Evolutionary conservation across 2,888 invertebrate genomes (phyloP).

Genomic region (Tromatobia lineatoria): DNA sequence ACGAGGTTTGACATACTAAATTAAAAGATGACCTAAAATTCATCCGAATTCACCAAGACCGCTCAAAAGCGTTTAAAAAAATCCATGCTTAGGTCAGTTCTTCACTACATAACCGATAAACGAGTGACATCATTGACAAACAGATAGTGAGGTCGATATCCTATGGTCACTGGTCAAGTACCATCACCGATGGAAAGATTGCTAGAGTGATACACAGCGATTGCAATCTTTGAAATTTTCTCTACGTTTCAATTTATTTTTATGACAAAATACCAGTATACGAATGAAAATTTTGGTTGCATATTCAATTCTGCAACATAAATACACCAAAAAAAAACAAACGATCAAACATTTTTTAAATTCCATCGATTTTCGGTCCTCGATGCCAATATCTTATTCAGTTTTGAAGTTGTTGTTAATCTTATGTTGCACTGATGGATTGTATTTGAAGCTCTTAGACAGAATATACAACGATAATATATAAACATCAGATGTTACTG

Average conservation of each 20-base stretch:
- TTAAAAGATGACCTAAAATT: background rate
- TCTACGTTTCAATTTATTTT: background rate
- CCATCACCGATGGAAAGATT: background rate
- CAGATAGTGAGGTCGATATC: constrained; percentile 2
- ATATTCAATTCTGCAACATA: no score
- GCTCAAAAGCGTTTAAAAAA: background rate
- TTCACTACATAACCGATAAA: background rate
- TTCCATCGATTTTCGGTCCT: background rate
- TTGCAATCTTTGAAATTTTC: background rate
- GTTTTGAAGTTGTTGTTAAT: no score
- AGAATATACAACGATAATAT: no score
- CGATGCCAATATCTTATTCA: background rate
- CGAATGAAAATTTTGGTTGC: background rate
- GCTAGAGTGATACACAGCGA: background rate
- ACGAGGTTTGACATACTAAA: background rate
- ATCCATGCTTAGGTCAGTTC: background rate
- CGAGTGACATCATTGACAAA: background rate
- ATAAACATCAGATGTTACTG: no score
- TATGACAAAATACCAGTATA: background rate
- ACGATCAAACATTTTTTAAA: background rate
- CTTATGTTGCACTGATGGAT: no score
- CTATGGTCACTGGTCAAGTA: constrained; percentile 14
- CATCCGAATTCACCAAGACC: background rate
- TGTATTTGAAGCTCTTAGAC: no score
- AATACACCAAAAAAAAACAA: no score